A percentile compares a stretch with the other conserved stretches of the same genome.
Evolutionary conservation across 53 echinoderm and acorn worm species (phyloP).

Genomic region (Crossaster papposus): DNA sequence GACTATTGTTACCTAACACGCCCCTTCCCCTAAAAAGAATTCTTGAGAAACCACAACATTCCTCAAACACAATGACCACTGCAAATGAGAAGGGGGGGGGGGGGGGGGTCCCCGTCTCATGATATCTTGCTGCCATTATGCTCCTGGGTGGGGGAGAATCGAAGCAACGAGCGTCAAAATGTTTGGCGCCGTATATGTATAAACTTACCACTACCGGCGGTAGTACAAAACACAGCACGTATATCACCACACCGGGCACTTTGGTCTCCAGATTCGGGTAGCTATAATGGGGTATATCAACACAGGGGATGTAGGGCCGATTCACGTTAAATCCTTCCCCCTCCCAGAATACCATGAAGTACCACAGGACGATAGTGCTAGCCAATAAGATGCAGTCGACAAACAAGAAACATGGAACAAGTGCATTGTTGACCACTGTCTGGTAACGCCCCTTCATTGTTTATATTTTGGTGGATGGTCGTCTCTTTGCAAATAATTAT

Average conservation of each 20-base stretch:
- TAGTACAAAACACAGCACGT: constrained; percentile 75
- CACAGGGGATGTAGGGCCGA: constrained; percentile 69
- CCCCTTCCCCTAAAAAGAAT: too few species aligned
- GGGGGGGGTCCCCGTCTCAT: too few species aligned
- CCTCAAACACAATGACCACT: too few species aligned
- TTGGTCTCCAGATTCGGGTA: constrained; percentile 56
- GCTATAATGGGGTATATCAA: constrained; percentile 71
- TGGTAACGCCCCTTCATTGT: constrained; percentile 33
- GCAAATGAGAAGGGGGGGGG: too few species aligned
- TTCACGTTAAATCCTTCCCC: constrained; percentile 44
- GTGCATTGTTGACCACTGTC: constrained; percentile 71
- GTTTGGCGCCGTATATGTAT: neutral
- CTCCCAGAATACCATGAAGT: constrained; percentile 71
- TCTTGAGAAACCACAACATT: too few species aligned
- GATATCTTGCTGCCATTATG: too few species aligned
- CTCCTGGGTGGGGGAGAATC: too few species aligned
- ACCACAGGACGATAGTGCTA: constrained; percentile 82
- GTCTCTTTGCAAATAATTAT: neutral
- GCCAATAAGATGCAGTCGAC: constrained; percentile 76
- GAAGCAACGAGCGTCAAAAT: too few species aligned
- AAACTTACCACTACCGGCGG: constrained; percentile 89
- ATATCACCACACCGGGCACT: constrained; percentile 78
- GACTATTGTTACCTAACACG: too few species aligned
- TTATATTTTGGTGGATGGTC: neutral
- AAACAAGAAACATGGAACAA: constrained; percentile 83